phyloP scores from a whole-genome alignment of 2,797 vertebrate species.

The Sebastiscus tertius region DNA sequence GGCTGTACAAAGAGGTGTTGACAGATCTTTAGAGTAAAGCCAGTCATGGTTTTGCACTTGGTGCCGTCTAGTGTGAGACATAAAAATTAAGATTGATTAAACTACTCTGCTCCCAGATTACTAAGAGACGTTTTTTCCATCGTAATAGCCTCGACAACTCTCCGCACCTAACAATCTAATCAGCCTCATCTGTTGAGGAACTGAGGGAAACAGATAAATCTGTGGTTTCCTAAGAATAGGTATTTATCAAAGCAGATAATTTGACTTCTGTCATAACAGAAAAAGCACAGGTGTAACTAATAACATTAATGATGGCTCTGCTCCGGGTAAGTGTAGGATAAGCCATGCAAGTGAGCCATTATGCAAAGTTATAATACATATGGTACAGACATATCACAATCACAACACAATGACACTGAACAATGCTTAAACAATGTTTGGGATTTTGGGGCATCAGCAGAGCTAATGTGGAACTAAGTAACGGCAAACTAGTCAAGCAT shows the following conservation, averaged over 20 bases:
- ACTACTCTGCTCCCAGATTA: background rate
- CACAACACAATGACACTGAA: background rate
- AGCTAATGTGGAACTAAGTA: background rate
- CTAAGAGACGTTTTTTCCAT: constrained; percentile 10
- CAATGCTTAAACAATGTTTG: background rate
- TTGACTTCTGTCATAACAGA: constrained; percentile 11
- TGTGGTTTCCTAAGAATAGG: background rate
- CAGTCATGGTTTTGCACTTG: background rate
- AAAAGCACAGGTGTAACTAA: constrained; percentile 9
- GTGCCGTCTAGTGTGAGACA: background rate
- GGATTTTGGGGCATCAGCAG: background rate
- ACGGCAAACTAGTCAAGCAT: background rate
- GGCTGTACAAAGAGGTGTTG: background rate
- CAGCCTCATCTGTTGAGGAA: background rate
- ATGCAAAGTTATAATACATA: background rate
- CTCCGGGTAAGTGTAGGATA: background rate
- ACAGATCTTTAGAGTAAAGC: background rate
- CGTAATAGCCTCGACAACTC: background rate
- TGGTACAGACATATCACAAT: background rate
- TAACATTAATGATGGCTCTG: background rate
- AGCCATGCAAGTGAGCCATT: background rate
- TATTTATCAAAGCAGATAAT: constrained; percentile 8
- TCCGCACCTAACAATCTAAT: background rate
- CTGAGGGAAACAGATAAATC: background rate
- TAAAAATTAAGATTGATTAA: constrained; percentile 3